Evolutionary conservation across 2,113 vertebrate genomes (phyloP).

Genomic region (Caranx melampygus): DNA sequence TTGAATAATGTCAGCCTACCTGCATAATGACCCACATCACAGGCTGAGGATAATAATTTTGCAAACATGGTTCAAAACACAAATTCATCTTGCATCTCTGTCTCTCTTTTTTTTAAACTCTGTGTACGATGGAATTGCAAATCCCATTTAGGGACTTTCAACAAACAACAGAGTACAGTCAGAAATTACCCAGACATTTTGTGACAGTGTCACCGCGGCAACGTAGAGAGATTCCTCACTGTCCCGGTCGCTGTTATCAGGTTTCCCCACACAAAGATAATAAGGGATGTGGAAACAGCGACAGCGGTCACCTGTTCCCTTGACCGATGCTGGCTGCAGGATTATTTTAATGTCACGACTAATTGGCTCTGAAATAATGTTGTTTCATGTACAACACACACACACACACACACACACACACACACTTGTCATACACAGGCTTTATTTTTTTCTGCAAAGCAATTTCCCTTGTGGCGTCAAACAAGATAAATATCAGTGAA

Average conservation of each 20-base stretch:
- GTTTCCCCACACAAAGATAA: conserved; percentile 36
- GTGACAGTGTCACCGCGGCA: conserved; percentile 20
- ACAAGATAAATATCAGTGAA: conserved; percentile 28
- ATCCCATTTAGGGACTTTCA: conserved; percentile 31
- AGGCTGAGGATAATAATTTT: conserved; percentile 58
- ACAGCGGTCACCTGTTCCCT: conserved; percentile 16
- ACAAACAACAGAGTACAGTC: conserved; percentile 25
- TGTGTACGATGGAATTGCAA: conserved; percentile 33
- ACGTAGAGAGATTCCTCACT: neutral
- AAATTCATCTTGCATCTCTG: conserved; percentile 44
- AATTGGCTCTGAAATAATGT: conserved; percentile 48
- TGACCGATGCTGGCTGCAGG: neutral
- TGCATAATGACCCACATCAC: conserved; percentile 68
- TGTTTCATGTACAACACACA: conserved; percentile 26
- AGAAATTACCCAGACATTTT: conserved; percentile 36
- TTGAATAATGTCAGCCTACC: conserved; percentile 62
- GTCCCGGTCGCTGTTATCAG: conserved; percentile 32
- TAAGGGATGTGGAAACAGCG: neutral
- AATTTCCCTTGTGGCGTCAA: conserved; percentile 2
- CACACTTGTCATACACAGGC: neutral
- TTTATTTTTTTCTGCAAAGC: conserved; percentile 2
- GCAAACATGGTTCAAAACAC: conserved; percentile 58
- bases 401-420: neutral
- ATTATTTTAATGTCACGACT: conserved; percentile 51
- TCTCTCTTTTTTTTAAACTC: conserved; percentile 38